A percentile compares a stretch with the other conserved stretches of the same genome.
phyloP scores from a whole-genome alignment of 2,797 vertebrate species.

The Balearica regulorum region DNA sequence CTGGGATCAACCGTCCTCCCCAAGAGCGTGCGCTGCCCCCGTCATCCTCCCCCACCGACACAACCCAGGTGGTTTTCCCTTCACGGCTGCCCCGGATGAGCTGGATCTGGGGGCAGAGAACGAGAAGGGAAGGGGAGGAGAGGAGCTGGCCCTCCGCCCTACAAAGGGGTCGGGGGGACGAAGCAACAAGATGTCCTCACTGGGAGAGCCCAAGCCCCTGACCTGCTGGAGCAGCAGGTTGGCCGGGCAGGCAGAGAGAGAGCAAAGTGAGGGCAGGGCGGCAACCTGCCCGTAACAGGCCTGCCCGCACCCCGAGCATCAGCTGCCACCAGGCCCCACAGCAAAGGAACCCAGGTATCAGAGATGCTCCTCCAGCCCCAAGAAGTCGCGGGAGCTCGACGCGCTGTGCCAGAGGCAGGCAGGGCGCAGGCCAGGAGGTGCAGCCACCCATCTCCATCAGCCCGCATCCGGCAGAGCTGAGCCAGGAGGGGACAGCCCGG shows the following conservation, averaged over 20 bases:
- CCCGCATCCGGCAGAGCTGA: background rate
- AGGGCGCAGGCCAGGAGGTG: background rate
- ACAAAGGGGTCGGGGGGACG: background rate
- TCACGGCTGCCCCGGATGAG: background rate
- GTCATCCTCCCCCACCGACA: background rate
- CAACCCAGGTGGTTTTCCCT: background rate
- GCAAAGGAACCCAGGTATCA: background rate
- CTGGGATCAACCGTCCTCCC: background rate
- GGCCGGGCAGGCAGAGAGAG: background rate
- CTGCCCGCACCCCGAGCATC: rapidly evolving
- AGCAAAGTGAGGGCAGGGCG: background rate
- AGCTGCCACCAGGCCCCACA: rapidly evolving
- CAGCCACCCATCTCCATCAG: background rate
- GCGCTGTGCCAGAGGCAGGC: background rate
- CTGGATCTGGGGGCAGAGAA: background rate
- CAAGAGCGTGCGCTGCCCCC: background rate
- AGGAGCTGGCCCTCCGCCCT: background rate
- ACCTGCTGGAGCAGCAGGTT: background rate
- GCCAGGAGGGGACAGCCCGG: background rate
- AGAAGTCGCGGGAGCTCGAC: rapidly evolving
- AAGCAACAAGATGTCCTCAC: background rate
- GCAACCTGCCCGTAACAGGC: rapidly evolving
- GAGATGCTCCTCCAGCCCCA: background rate
- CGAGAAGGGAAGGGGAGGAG: background rate
- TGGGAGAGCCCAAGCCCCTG: background rate